Evolutionary conservation across 2,113 vertebrate species (phyloP), one percentile per base, ranked within the genome.

Genomic region (Heteronetta atricapilla): DNA sequence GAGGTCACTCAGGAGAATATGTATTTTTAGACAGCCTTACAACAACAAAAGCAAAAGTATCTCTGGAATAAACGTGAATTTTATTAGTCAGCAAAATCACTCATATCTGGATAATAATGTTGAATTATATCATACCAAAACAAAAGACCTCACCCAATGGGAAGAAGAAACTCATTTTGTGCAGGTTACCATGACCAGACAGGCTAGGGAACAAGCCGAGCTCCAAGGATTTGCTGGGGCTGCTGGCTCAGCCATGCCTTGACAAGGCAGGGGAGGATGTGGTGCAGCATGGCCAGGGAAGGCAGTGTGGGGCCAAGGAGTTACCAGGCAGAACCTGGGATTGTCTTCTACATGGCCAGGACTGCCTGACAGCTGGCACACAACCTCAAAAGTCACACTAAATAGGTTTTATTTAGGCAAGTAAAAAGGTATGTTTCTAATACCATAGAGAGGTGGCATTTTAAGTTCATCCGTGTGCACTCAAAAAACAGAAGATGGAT

Each of bases 191-290:
- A 31, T 10, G 10, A 74, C 53, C 55, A 68, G 80, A 56, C 15
- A 29, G 46, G 46, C 80, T 21, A 17, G 13, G 15, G 28, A 87
- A 29, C 36, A 15, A 36, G 59, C 21, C 12, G 70, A 28, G 52
- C 14, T 5, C 64, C 3, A 1, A 4, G 20, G 18, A 6, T 31
- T 22, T 13, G 38, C 1, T 1, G 3, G 38, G 26, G n/a, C 4
- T 34, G 44, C 73, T 67, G 44, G 31, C 38, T 8, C 58, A 31
- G 70, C 19, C 2, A 1, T 6, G 21, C 4, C 40, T 31, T 48
- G 1, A 0, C 29, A 34, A 20, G 1, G 13, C 73, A 50, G 22
- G 48, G 22, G 48, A 50, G 48, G 48, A 48, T 48, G 46, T 48
- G 20, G 22, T 11, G 10, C 48, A 28, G 44, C 18, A 52, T 16